Evolutionary conservation across 1,140 invertebrate genomes (phyloP), one percentile per base, ranked within the genome.

Genomic region (Coelopa frigida): DNA sequence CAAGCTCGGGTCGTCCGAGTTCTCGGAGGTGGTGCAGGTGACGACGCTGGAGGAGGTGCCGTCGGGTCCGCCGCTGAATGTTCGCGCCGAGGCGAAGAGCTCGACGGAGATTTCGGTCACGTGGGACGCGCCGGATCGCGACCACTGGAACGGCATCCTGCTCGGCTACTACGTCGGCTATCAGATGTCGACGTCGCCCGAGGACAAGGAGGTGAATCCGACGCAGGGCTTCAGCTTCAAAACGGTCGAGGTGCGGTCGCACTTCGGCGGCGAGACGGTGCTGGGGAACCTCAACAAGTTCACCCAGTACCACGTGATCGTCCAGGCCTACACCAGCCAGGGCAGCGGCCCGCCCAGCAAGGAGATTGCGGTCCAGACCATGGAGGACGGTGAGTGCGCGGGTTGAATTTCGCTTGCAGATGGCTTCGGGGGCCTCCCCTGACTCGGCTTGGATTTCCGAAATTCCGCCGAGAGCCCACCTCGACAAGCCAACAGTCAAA

Each of bases 81-180:
- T 97, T 18, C 77, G 84, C 51, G 87, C 89, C 14, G 87, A 89
- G 67, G 81, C 93, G 1, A 83, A 88, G 57, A 88, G 87, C 56
- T 93, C 91, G 18, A 92, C 89, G 3, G 87, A 93, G 60, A 75
- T 97, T 23, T 79, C 84, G 50, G 84, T 95, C 10, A 85, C 79
- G 24, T 96, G 91, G 91, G 84, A 89, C 71, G 86, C 91, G 10
- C 92, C 93, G 11, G 79, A 83, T 49, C 75, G 83, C 52, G 86
- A 92, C 62, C 75, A 88, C 40, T 90, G 87, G 82, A 94, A 96
- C 70, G 94, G 93, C 11, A 85, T 88, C 52, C 81, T 96, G 52
- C 77, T 90, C 3, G 93, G 93, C 14, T 97, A 95, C 68, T 91
- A 95, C 61, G 83, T 96, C 7, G 91, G 92, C 38, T 94, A 91